phyloP scores from a whole-genome alignment of 2,888 invertebrate species.

The Autographa pulchrina region DNA sequence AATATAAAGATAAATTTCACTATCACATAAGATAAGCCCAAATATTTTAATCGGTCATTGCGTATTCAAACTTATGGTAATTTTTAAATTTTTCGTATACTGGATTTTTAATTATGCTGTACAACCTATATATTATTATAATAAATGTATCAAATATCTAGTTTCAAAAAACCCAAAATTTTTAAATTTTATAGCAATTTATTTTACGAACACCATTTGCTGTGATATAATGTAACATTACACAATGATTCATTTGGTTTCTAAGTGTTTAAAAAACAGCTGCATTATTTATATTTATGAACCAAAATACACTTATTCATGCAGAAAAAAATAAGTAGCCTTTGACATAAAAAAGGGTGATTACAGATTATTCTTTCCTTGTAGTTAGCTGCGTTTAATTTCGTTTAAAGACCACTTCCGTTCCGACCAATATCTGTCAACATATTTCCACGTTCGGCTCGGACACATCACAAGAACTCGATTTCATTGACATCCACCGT shows the following conservation, averaged over 20 bases:
- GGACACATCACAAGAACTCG: conserved; percentile 88
- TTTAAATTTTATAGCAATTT: not conserved
- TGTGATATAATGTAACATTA: not conserved
- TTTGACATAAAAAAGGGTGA: conserved; percentile 77
- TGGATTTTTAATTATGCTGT: conserved; percentile 14
- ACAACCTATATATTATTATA: conserved; percentile 22
- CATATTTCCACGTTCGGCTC: conserved; percentile 86
- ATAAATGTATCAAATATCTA: conserved; percentile 20
- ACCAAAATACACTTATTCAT: conserved; percentile 34
- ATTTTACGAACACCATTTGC: not conserved
- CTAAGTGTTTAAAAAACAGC: not conserved
- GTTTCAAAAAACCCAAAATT: conserved; percentile 5
- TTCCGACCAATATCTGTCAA: conserved; percentile 88
- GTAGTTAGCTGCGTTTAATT: conserved; percentile 85
- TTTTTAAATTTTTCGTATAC: conserved; percentile 19
- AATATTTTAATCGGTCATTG: conserved; percentile 17
- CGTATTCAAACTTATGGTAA: conserved; percentile 15
- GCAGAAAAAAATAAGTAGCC: conserved; percentile 66
- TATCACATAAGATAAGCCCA: conserved; percentile 12
- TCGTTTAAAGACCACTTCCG: conserved; percentile 87
- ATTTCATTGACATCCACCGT: conserved; percentile 87
- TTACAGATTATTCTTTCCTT: conserved; percentile 83
- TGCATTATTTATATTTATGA: conserved; percentile 15
- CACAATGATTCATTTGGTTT: not conserved
- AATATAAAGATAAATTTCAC: conserved; percentile 34